Conservation (phyloP, 2,888 invertebrate species). For the Brachyptera risi region DNA sequence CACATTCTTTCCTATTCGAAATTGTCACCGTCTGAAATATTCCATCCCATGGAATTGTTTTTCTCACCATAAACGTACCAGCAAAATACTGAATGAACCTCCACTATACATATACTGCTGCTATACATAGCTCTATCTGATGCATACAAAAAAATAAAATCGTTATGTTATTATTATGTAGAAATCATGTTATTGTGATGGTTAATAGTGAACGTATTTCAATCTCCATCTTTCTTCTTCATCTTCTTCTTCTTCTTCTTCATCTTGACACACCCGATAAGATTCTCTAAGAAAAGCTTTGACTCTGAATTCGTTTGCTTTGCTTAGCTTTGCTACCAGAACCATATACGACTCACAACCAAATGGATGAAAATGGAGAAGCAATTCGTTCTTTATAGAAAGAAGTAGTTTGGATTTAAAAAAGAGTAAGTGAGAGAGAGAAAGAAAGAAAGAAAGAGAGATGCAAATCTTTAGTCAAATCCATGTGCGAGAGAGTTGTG, state of each 20-base stretch:
- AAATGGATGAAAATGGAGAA: slow-evolving; percentile 29
- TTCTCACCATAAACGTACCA: no score
- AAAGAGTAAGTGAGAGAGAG: no score
- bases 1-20: no score
- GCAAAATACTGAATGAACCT: no score
- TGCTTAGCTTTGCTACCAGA: no score
- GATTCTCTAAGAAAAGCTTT: slow-evolving; percentile 25
- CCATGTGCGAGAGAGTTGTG: slow-evolving; percentile 1
- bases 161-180: no score
- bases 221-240: slow-evolving; percentile 11
- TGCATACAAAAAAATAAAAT: no score
- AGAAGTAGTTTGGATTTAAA: slow-evolving; percentile 28
- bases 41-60: no score
- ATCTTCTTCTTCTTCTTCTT: no score
- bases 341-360: slow-evolving; percentile 13
- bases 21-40: no score
- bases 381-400: slow-evolving; percentile 32
- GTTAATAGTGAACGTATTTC: slow-evolving; percentile 4
- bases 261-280: slow-evolving; percentile 23
- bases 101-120: no score
- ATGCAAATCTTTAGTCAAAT: slow-evolving; percentile 18
- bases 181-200: background rate
- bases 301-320: slow-evolving; percentile 28
- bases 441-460: slow-evolving; percentile 21
- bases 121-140: no score